Conservation (phyloP, 2,888 invertebrate species). For the Proisotoma minuta region DNA sequence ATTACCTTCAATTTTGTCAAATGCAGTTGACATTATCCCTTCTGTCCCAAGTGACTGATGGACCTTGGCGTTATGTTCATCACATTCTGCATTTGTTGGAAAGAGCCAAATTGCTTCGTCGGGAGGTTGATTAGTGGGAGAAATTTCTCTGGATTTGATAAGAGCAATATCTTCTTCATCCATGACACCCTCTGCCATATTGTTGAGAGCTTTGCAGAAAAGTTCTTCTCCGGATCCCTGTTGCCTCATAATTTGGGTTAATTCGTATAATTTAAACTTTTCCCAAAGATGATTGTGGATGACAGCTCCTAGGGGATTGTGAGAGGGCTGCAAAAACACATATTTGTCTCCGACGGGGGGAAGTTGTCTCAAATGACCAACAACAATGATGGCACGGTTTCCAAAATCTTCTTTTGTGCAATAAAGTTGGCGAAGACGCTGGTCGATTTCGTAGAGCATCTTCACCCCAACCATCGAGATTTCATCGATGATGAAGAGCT, state of each 20-base stretch:
- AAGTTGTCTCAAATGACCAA: constrained; percentile 32
- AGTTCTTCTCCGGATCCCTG: constrained; percentile 23
- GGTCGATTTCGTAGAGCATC: constrained; percentile 15
- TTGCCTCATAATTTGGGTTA: constrained; percentile 38
- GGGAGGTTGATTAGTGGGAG: constrained; percentile 20
- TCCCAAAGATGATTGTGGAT: constrained; percentile 20
- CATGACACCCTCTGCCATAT: constrained; percentile 27
- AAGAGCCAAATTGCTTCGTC: constrained; percentile 22
- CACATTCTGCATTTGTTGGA: constrained; percentile 23
- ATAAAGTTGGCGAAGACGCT: constrained; percentile 13
- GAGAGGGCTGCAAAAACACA: constrained; percentile 10
- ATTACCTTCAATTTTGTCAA: constrained; percentile 12
- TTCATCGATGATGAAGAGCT: constrained; percentile 23
- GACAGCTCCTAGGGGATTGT: neutral
- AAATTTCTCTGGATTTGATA: constrained; percentile 18
- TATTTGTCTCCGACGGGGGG: constrained; percentile 26
- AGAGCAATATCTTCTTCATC: constrained; percentile 15
- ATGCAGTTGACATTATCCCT: constrained; percentile 3
- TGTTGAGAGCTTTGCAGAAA: constrained; percentile 33
- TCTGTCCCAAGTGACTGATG: neutral
- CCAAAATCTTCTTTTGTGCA: constrained; percentile 11
- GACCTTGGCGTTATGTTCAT: constrained; percentile 20
- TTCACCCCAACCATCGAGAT: constrained; percentile 14
- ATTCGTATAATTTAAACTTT: constrained; percentile 19
- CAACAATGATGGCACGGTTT: constrained; percentile 13